Base-by-base conservation (phyloP, 2,888 invertebrate species). In the Druceiella hillmani region DNA sequence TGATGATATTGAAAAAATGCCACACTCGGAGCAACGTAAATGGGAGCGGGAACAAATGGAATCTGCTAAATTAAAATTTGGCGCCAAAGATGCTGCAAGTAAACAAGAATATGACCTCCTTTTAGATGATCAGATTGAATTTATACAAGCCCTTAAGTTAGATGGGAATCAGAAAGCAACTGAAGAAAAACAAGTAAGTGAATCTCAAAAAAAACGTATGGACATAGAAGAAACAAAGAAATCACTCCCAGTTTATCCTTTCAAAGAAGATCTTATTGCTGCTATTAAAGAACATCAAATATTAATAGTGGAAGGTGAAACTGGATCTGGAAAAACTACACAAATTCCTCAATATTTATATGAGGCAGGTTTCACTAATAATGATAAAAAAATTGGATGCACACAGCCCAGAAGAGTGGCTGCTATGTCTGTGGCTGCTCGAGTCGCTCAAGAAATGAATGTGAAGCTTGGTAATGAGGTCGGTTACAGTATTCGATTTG, bases 371-470 rank as follows among this genome's bases (percentile, higher is more conserved):
- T 92, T 86, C 54, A 87, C 88, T 2, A 67, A 78, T 33, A 82
- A 85, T 56, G 83, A 80, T 22, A 91, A 89, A 68, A 84, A 86
- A 63, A 90, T 98, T 54, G 98, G 97, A 1, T 99, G 98, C 57
- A 99, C 98, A 0, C 95, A 97, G 61, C 98, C 99, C 0, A 74
- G 98, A 47, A 75, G 99, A 61, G 99, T 99, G 2, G 99, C 99
- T 13, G 97, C 99, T 2, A 99, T 99, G 99, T 94, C 94, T n/a
- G 99, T 99, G 13, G 92, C 99, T 12, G 87, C 97, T 3, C 79
- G 99, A 59, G 99, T 99, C 1, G 91, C 98, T 2, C 90, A 98
- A 59, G 99, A 99, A 76, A 92, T 98, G 90, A 81, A 82, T 48
- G 88, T 91, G 0, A 99, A 98, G 67, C 72, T 99, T 15, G 99